These are phyloP conservation scores for Campoletis sonorensis DNA, from an alignment of 1,140 invertebrate genomes.

Conservation along the genomic window DNA sequence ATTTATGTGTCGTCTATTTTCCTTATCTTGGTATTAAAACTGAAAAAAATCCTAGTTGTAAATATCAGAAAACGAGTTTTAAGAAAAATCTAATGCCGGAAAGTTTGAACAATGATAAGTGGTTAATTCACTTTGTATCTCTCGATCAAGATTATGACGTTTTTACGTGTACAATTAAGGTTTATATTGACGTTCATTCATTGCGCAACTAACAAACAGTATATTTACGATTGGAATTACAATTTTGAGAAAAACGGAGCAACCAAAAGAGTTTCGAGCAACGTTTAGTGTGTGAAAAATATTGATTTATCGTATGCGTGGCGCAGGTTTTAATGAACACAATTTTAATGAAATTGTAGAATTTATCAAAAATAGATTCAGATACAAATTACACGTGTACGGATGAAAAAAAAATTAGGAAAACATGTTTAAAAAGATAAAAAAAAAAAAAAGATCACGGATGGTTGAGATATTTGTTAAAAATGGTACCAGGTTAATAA, in stretches of 20 bases:
- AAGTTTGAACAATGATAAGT: neutral
- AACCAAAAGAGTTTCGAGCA: neutral
- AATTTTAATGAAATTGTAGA: too few species aligned
- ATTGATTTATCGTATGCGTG: neutral
- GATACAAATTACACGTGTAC: too few species aligned
- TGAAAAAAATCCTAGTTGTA: neutral
- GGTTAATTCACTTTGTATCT: neutral
- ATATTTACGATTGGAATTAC: neutral
- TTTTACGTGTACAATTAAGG: neutral
- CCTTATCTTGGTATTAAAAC: neutral
- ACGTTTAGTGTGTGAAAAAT: neutral
- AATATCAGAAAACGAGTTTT: neutral
- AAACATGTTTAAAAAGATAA: too few species aligned
- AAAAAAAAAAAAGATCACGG: too few species aligned
- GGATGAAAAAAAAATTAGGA: too few species aligned
- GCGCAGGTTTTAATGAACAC: neutral
- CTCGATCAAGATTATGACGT: neutral
- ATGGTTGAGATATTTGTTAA: too few species aligned
- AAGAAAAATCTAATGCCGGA: neutral
- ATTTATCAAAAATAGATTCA: too few species aligned
- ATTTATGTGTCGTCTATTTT: neutral
- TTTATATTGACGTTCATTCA: neutral
- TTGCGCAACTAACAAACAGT: neutral
- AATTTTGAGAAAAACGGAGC: neutral
- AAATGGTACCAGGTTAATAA: too few species aligned